phyloP scores from a whole-genome alignment of 2,797 vertebrate species.

The Enteromius mattozi region DNA sequence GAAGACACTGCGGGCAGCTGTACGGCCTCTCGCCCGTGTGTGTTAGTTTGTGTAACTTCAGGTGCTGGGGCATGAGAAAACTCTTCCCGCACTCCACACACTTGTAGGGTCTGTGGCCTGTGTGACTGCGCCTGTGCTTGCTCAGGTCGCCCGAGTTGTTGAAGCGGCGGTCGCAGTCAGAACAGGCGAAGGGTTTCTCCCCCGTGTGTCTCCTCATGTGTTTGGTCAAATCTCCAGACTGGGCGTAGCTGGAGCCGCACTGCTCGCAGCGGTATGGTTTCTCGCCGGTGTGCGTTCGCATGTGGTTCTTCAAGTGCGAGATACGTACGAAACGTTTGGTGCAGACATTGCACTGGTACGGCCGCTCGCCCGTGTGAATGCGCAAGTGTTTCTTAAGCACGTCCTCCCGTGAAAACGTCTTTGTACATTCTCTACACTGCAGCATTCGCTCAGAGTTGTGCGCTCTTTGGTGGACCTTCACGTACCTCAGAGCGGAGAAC shows the following conservation, averaged over 20 bases:
- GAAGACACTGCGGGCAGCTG: conserved; percentile 77
- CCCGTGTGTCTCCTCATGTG: conserved; percentile 80
- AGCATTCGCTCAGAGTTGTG: conserved; percentile 76
- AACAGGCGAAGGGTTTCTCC: conserved; percentile 80
- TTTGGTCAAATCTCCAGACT: conserved; percentile 80
- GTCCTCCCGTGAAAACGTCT: conserved; percentile 75
- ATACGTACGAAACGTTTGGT: conserved; percentile 77
- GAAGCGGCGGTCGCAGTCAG: conserved; percentile 78
- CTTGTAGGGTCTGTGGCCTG: conserved; percentile 76
- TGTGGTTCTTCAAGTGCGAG: conserved; percentile 79
- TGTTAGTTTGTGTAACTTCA: conserved; percentile 79
- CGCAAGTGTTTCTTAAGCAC: conserved; percentile 79
- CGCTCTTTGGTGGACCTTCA: conserved; percentile 76
- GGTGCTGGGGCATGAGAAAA: conserved; percentile 78
- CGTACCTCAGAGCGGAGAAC: conserved; percentile 74
- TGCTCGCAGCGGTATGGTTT: conserved; percentile 78
- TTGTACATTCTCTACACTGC: conserved; percentile 78
- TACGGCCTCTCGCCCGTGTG: conserved; percentile 83
- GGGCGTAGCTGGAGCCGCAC: conserved; percentile 79
- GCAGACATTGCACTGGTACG: conserved; percentile 80
- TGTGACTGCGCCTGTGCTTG: conserved; percentile 80
- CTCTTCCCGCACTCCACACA: conserved; percentile 78
- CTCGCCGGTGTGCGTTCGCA: conserved; percentile 81
- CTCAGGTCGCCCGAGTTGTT: conserved; percentile 79
- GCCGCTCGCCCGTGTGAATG: conserved; percentile 78